phyloP scores from a whole-genome alignment of 2,113 vertebrate species.

The Ciconia stormi region DNA sequence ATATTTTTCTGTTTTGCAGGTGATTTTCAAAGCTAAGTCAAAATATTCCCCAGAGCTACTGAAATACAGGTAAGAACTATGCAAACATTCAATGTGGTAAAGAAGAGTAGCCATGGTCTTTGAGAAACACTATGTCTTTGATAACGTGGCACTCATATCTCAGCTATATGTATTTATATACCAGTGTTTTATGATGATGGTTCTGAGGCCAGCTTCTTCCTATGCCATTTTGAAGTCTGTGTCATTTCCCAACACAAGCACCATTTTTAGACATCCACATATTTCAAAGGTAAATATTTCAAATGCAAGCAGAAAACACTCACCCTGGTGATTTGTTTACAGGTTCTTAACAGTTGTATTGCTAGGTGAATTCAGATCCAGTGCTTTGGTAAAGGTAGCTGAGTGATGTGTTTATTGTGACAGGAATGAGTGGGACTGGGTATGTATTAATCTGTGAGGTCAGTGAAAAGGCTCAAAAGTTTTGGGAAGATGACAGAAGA shows the following conservation, averaged over 20 bases:
- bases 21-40: conserved; percentile 94
- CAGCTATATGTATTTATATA: background rate
- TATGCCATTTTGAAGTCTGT: background rate
- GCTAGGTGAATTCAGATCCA: background rate
- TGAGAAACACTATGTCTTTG: background rate
- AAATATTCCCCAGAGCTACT: conserved; percentile 90
- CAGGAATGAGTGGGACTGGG: background rate
- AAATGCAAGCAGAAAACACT: background rate
- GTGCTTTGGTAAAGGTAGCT: background rate
- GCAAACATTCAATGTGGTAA: background rate
- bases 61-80: conserved; percentile 85
- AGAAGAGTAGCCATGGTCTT: background rate
- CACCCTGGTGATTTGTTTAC: background rate
- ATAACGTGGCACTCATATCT: background rate
- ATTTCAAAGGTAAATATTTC: background rate
- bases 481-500: background rate
- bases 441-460: background rate
- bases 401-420: background rate
- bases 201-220: background rate
- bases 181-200: background rate
- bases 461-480: background rate
- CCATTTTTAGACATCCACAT: background rate
- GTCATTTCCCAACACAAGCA: background rate
- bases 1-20: conserved; percentile 75
- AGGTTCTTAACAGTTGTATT: background rate